Percentiles rank a stretch among this genome's conserved stretches.
These are phyloP conservation scores for Ladona fulva DNA, from an alignment of 1,140 invertebrate genomes.

Conservation along the genomic window DNA sequence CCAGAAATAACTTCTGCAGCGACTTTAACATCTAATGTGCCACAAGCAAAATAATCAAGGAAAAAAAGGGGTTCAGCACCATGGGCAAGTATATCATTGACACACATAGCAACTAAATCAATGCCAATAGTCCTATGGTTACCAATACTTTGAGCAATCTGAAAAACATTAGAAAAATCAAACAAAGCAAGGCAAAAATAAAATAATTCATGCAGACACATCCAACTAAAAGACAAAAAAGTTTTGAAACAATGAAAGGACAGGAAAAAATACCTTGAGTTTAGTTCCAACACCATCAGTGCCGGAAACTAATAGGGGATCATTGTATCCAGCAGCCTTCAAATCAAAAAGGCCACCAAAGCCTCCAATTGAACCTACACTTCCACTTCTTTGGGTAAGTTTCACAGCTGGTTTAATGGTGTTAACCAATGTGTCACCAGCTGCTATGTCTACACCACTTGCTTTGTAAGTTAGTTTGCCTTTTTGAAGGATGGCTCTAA, in stretches of 20 bases:
- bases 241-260: no score
- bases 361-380: slow-evolving; percentile 72
- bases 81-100: slow-evolving; percentile 91
- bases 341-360: slow-evolving; percentile 90
- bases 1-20: slow-evolving; percentile 73
- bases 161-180: slow-evolving; percentile 22
- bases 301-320: slow-evolving; percentile 85
- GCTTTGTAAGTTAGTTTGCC: slow-evolving; percentile 76
- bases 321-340: slow-evolving; percentile 52
- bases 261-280: slow-evolving; percentile 54
- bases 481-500: slow-evolving; percentile 31
- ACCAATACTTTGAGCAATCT: slow-evolving; percentile 73
- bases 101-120: slow-evolving; percentile 96
- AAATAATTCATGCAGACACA: no score
- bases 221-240: no score
- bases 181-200: not conserved
- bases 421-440: slow-evolving; percentile 76
- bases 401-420: slow-evolving; percentile 69
- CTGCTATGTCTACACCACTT: slow-evolving; percentile 88
- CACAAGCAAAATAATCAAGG: slow-evolving; percentile 93
- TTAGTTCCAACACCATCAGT: slow-evolving; percentile 97
- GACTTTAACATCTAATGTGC: slow-evolving; percentile 64
- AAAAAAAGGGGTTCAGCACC: slow-evolving; percentile 94
- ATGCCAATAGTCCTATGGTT: slow-evolving; percentile 82
- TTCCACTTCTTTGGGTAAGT: slow-evolving; percentile 58